Conservation (phyloP, 2,888 invertebrate species). For the Lepidonotus clava region DNA sequence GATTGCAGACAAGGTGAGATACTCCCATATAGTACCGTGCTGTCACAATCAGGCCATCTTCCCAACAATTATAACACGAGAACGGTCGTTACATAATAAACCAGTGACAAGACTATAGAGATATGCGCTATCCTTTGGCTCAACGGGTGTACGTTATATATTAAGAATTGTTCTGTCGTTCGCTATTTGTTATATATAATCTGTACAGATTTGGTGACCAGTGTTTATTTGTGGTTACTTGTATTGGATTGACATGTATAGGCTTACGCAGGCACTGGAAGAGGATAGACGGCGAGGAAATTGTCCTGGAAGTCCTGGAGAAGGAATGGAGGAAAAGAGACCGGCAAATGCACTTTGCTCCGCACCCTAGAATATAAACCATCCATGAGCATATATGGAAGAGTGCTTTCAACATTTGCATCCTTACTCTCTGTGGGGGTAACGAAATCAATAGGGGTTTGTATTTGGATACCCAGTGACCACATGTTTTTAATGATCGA, state of each 20-base stretch:
- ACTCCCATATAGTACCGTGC: slow-evolving; percentile 4
- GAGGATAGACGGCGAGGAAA: slow-evolving; percentile 12
- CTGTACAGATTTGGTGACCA: background rate
- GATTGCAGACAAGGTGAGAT: background rate
- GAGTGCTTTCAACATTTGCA: background rate
- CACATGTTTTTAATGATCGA: background rate
- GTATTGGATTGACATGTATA: slow-evolving; percentile 16
- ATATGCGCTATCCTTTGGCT: too few relatives aligned
- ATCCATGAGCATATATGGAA: slow-evolving; percentile 1
- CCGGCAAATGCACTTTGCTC: slow-evolving; percentile 48
- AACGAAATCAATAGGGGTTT: background rate
- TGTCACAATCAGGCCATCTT: slow-evolving; percentile 39
- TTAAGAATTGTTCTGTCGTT: too few relatives aligned
- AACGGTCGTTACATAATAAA: too few relatives aligned
- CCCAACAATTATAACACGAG: slow-evolving; percentile 38
- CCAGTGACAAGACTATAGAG: too few relatives aligned
- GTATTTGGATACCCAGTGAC: slow-evolving; percentile 1
- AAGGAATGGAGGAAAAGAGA: slow-evolving; percentile 41
- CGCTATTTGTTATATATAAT: background rate
- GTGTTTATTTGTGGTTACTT: background rate
- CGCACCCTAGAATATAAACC: slow-evolving; percentile 43
- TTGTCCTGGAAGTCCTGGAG: slow-evolving; percentile 33
- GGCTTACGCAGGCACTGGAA: slow-evolving; percentile 43
- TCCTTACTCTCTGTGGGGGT: background rate
- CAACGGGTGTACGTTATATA: too few relatives aligned